Base-by-base conservation (phyloP, 2,113 vertebrate genomes). In the Morone saxatilis region DNA sequence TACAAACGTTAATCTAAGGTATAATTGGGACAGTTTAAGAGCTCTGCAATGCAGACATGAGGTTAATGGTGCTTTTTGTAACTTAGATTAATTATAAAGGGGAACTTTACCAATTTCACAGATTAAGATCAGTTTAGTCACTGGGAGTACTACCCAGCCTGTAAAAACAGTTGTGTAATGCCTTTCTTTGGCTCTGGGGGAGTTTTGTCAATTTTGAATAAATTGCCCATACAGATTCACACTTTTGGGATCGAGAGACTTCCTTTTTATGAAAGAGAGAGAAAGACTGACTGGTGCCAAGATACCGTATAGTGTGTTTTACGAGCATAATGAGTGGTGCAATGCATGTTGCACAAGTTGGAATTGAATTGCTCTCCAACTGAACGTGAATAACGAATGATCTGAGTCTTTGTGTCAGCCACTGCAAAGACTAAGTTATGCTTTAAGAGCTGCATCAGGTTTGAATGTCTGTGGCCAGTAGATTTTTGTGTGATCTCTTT, bases 1-100 rank as follows among this genome's bases (percentile, higher is more conserved):
- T 38, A 66, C 20, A 77, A 45, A 81, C 47, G 60, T 41, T 73
- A 71, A 67, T 86, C n/a, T 61, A 16, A 45, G 53, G 50, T 81
- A 40, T 77, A 71, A 72, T 43, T 40, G 1, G 48, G 40, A 31
- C 25, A 13, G 77, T 77, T 62, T 68, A 56, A 14, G 61, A 68
- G 61, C 74, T 6, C 1, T 50, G 53, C 13, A 45, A 47, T 71
- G 19, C 41, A 53, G 47, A 47, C 14, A 51, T 68, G 36, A 56
- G 17, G 31, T 40, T 73, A 57, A 56, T 51, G 77, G 43, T 61
- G 66, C 31, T 60, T 40, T 51, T 22, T 60, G n/a, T 66, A 61
- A 80, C 66, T 71, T 51, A 17, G 41, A 75, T 66, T 65, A 41
- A 80, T 76, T 59, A 60, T 36, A 47, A 69, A 71, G 51, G 36